These are phyloP conservation scores for Meandrusa payeni DNA, from an alignment of 2,888 invertebrate species.

Conservation along the genomic window DNA sequence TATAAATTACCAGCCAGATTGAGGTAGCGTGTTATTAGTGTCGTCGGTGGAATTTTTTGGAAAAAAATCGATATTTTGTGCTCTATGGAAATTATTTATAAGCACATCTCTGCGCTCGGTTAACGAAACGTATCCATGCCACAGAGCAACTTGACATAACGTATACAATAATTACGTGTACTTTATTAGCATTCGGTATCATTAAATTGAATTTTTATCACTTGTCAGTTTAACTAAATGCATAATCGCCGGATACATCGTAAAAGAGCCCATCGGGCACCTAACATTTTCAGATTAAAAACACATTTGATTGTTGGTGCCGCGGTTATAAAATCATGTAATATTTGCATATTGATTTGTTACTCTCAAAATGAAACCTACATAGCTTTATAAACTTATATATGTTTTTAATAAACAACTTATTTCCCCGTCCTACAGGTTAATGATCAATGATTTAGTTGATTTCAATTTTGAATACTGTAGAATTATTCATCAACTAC, in stretches of 20 bases:
- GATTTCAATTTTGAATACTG: too few relatives aligned
- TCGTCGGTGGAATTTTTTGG: constrained; percentile 36
- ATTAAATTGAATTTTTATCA: constrained; percentile 56
- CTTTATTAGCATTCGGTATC: constrained; percentile 52
- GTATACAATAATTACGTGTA: constrained; percentile 45
- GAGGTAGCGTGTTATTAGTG: constrained; percentile 59
- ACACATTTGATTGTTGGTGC: constrained; percentile 34
- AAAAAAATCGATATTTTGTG: constrained; percentile 23
- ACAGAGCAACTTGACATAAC: constrained; percentile 41
- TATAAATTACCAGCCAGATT: constrained; percentile 69
- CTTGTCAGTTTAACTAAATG: constrained; percentile 50
- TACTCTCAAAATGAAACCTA: constrained; percentile 42
- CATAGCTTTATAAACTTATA: constrained; percentile 21
- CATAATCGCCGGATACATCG: constrained; percentile 42
- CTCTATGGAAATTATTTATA: constrained; percentile 22
- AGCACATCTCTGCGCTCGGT: constrained; percentile 29
- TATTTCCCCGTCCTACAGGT: too few relatives aligned
- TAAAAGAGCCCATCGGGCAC: constrained; percentile 44
- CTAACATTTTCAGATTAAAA: constrained; percentile 31
- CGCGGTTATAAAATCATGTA: constrained; percentile 37
- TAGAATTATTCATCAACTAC: too few relatives aligned
- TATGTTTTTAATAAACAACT: constrained; percentile 6
- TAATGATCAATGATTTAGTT: too few relatives aligned
- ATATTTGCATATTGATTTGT: constrained; percentile 54
- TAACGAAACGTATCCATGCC: constrained; percentile 51